Base-by-base conservation (phyloP, 2,797 vertebrate genomes). In the Anolis apletophallus region DNA sequence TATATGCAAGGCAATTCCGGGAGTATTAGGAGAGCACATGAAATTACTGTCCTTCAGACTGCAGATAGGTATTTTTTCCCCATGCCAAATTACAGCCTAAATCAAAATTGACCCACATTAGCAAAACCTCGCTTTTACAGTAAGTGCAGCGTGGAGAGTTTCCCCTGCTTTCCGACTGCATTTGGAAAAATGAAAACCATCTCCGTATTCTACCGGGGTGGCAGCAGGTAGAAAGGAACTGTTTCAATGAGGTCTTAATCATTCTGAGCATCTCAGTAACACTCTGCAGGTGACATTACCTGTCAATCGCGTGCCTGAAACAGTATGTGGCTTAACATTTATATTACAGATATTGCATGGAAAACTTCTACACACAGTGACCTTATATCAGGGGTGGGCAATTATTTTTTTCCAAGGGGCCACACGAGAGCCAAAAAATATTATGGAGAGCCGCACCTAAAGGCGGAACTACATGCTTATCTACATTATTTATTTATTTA, bases 31-130 rank as follows among this genome's bases (percentile, higher is more conserved):
- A 75, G 89, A 85, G 88, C 81, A 68, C 88, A 85, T 83, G 83
- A 95, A 94, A 92, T 68, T 67, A 7, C 73, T 84, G 74, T 90
- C 88, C 85, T 85, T 89, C 68, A 89, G 80, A 64, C 2, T 32
- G 68, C n/a, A 83, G 75, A 76, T 83, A 86, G 54, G 74, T 74
- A 69, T 85, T 9, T 85, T 89, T 84, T 87, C 81, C 85, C 14
- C 46, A 13, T 55, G 52, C 74, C 81, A 88, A 90, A 92, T 91
- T 89, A 90, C 87, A 88, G 50, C 83, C 85, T 90, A 81, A 83
- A 93, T 89, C 89, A 90, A 90, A 93, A 88, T 55, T 90, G 84
- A 94, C 89, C 91, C 29, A 13, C 93, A 87, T 94, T 93, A 93
- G 88, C 85, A 84, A 89, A 87, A 87, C 90, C 94, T 88, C 89